Evolutionary conservation across 2,888 invertebrate genomes (phyloP), one percentile per base, ranked within the genome.

Genomic region (Volucella zonaria): DNA sequence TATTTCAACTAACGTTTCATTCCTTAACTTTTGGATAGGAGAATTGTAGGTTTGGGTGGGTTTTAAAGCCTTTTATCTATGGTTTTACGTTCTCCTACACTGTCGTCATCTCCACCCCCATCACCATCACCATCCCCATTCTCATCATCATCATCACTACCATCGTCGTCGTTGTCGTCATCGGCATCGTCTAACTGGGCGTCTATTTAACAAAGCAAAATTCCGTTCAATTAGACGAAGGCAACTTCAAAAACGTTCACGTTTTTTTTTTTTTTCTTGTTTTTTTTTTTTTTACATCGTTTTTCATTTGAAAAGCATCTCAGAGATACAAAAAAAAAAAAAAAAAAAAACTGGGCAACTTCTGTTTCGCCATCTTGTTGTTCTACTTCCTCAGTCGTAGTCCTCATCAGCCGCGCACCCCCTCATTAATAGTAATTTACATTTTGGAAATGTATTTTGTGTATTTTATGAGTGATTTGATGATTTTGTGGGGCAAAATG

Each of bases 1-100:
- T 83, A 83, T 83, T 83, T 80, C 75, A 66, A 83, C 75, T 67
- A 79, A 61, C 83, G 75, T 83, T 80, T 83, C 79, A 73, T 77
- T 78, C 58, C 51, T 51, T 74, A n/a, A 15, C 10, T 3, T 10
- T 23, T 23, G 31, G 23, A n/a, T 6, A 18, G 12, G 10, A 3
- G 38, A n/a, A 15, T 38, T 12, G 38, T 12, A 15, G 38, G 51
- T 15, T 51, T 1, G 6, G 8, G 40, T 2, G 9, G 15, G 40
- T 15, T 70, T 49, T 51, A 23, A 70, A 59, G 58, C 42, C 23
- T 59, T 71, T 71, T 47, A 10, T 51, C 38, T 2, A 43, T 54
- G 31, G 12, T 31, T 11, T 31, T 52, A 43, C 52, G 14, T 52
- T 47, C 62, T 62, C 6, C 31, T 31, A 31, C 31, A 31, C 31